Conservation (phyloP, 1,140 invertebrate species). For the Hormaphis cornu region DNA sequence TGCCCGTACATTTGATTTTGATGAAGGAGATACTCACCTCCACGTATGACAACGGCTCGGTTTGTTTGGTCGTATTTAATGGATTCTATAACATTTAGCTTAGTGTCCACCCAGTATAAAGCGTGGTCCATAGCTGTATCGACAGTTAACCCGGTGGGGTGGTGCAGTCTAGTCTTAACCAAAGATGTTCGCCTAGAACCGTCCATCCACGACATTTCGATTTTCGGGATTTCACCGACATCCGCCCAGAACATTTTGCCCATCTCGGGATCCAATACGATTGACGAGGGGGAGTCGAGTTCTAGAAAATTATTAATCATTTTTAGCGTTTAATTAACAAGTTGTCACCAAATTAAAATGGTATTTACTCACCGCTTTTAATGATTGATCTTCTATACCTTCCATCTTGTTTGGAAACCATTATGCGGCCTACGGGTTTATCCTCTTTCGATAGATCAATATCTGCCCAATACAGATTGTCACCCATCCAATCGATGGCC, state of each 20-base stretch:
- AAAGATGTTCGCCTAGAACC: slow-evolving; percentile 73
- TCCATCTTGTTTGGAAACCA: slow-evolving; percentile 82
- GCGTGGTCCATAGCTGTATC: slow-evolving; percentile 82
- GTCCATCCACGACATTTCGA: slow-evolving; percentile 92
- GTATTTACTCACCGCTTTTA: slow-evolving; percentile 36
- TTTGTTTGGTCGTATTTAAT: slow-evolving; percentile 75
- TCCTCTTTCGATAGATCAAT: slow-evolving; percentile 58
- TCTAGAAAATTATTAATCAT: slow-evolving; percentile 43
- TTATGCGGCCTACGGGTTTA: slow-evolving; percentile 62
- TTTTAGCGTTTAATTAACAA: background rate
- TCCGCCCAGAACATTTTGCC: slow-evolving; percentile 87
- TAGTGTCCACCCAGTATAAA: slow-evolving; percentile 92
- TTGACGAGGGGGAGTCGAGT: slow-evolving; percentile 71
- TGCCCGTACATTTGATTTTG: background rate
- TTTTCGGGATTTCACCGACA: slow-evolving; percentile 69
- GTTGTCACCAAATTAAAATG: no score
- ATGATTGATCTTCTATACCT: slow-evolving; percentile 71
- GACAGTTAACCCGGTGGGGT: slow-evolving; percentile 78
- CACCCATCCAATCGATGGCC: slow-evolving; percentile 83
- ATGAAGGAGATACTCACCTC: slow-evolving; percentile 41
- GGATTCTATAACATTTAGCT: slow-evolving; percentile 84
- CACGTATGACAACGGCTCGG: slow-evolving; percentile 61
- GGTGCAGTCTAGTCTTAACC: slow-evolving; percentile 66
- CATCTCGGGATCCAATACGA: slow-evolving; percentile 76
- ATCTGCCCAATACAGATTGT: slow-evolving; percentile 92